Percentiles rank a stretch among this genome's conserved stretches.
Evolutionary conservation across 2,888 invertebrate genomes (phyloP).

Genomic region (Synergus umbraculus): DNA sequence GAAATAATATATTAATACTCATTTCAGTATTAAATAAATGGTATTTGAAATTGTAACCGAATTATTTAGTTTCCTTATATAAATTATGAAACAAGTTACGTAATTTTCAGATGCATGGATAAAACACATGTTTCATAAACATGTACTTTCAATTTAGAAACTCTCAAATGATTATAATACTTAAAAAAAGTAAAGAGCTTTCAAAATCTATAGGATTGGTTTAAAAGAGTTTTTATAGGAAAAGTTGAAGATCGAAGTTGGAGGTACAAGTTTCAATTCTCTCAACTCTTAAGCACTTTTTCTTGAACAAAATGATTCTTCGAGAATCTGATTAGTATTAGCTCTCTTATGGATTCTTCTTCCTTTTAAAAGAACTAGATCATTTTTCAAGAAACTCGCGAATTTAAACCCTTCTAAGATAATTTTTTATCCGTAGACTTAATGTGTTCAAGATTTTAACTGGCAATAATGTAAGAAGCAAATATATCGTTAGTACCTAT

Average conservation of each 20-base stretch:
- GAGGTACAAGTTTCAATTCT: neutral
- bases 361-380: neutral
- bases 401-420: neutral
- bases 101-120: too few species aligned
- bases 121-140: too few species aligned
- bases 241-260: neutral
- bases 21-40: too few species aligned
- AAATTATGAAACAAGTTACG: too few species aligned
- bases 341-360: neutral
- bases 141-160: neutral
- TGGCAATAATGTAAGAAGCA: neutral
- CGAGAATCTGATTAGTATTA: conserved; percentile 1
- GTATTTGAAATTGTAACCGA: too few species aligned
- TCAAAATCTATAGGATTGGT: neutral
- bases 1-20: too few species aligned
- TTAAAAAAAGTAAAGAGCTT: neutral
- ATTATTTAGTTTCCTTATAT: too few species aligned
- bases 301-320: neutral
- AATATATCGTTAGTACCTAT: conserved; percentile 81
- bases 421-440: neutral
- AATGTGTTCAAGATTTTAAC: neutral
- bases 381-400: neutral
- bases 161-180: neutral
- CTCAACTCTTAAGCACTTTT: neutral
- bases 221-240: neutral